Evolutionary conservation across 2,113 vertebrate genomes (phyloP).

Genomic region (Clinocottus analis): DNA sequence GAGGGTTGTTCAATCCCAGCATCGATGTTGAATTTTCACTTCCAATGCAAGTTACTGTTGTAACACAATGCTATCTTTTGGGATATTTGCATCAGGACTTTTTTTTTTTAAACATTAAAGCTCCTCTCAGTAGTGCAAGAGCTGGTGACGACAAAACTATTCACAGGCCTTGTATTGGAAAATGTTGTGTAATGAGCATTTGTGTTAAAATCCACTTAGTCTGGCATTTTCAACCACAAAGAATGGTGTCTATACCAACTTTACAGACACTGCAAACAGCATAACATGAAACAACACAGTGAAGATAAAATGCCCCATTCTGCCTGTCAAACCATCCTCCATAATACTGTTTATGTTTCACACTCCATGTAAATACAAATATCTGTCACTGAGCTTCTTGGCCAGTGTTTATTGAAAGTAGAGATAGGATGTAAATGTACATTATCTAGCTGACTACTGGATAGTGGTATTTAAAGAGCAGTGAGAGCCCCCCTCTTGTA

Average conservation of each 20-base stretch:
- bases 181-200: conserved; percentile 13
- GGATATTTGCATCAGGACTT: conserved; percentile 35
- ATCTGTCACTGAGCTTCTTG: conserved; percentile 57
- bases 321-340: conserved; percentile 5
- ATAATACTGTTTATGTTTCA: conserved; percentile 55
- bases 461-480: conserved; percentile 77
- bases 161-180: conserved; percentile 49
- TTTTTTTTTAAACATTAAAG: conserved; percentile 50
- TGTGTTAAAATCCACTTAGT: conserved; percentile 14
- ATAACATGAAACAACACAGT: conserved; percentile 19
- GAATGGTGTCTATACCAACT: conserved; percentile 21
- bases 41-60: conserved; percentile 55
- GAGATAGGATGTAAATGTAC: conserved; percentile 64
- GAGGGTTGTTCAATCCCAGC: conserved; percentile 33
- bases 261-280: conserved; percentile 34
- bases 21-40: conserved; percentile 33
- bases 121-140: conserved; percentile 1
- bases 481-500: conserved; percentile 60
- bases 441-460: conserved; percentile 66
- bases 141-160: conserved; percentile 9
- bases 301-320: conserved; percentile 18
- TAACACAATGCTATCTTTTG: conserved; percentile 44
- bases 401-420: conserved; percentile 74
- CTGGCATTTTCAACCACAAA: not conserved
- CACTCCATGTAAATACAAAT: conserved; percentile 56